Conservation (phyloP, 2,888 invertebrate genomes). For the Hemithea aestivaria region DNA sequence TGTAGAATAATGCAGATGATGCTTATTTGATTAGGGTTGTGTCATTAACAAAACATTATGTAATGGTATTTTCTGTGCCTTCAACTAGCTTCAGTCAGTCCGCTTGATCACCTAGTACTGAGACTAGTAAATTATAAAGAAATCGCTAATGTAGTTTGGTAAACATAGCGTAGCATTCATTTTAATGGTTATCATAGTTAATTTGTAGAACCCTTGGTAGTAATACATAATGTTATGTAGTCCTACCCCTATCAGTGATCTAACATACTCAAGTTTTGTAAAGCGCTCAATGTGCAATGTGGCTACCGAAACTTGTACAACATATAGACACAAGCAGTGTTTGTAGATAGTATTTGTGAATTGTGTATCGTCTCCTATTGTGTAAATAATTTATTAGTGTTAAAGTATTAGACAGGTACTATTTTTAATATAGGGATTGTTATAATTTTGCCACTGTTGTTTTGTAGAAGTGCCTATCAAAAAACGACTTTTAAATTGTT, state of each 20-base stretch:
- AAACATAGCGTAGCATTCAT: slow-evolving; percentile 12
- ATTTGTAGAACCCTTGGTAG: too few species aligned
- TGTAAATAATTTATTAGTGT: slow-evolving; percentile 58
- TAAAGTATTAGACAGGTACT: slow-evolving; percentile 49
- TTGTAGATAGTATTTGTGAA: slow-evolving; percentile 55
- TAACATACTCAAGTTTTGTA: slow-evolving; percentile 57
- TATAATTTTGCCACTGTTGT: slow-evolving; percentile 49
- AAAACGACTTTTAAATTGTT: slow-evolving; percentile 31
- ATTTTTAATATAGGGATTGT: slow-evolving; percentile 46
- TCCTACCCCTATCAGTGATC: slow-evolving; percentile 4
- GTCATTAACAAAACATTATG: slow-evolving; percentile 44
- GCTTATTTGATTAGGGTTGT: slow-evolving; percentile 53
- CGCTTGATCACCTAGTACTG: slow-evolving; percentile 38
- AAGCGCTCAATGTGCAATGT: slow-evolving; percentile 59
- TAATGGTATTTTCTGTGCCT: slow-evolving; percentile 60
- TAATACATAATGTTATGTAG: not conserved
- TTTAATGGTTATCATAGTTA: slow-evolving; percentile 1
- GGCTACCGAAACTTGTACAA: slow-evolving; percentile 39
- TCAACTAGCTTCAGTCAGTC: slow-evolving; percentile 58
- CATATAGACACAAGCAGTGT: slow-evolving; percentile 53
- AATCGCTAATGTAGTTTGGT: too few species aligned
- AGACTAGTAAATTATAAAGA: slow-evolving; percentile 27
- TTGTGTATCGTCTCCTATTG: slow-evolving; percentile 48
- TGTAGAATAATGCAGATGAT: slow-evolving; percentile 24
- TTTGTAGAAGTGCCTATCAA: slow-evolving; percentile 56